Percentiles rank a stretch among this genome's conserved stretches.
These are phyloP conservation scores for Silurus aristotelis DNA, from an alignment of 2,797 vertebrate genomes.

Conservation along the genomic window DNA sequence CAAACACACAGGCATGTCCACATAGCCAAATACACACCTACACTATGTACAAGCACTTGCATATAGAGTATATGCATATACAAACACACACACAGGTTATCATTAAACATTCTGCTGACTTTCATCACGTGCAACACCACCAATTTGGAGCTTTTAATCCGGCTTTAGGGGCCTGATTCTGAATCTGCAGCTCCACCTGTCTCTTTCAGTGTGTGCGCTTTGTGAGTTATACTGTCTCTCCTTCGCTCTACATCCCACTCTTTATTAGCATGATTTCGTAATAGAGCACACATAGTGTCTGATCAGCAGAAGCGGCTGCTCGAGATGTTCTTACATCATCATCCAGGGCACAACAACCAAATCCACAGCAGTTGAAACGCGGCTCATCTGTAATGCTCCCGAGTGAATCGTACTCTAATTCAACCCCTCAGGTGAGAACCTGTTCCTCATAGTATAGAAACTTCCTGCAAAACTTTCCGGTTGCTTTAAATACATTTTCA, in stretches of 20 bases:
- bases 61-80: no score
- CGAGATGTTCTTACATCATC: conserved; percentile 42
- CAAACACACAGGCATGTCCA: no score
- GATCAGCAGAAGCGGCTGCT: conserved; percentile 49
- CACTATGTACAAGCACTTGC: no score
- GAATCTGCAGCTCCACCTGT: conserved; percentile 6
- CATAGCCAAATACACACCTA: no score
- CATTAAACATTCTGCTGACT: not conserved
- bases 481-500: no score
- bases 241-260: conserved; percentile 15
- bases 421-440: not conserved
- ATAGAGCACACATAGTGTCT: conserved; percentile 34
- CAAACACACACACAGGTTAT: not conserved
- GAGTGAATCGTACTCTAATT: not conserved
- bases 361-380: conserved; percentile 12
- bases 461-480: no score
- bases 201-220: no score
- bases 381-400: not conserved
- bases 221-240: not conserved
- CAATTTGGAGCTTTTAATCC: not conserved
- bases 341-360: conserved; percentile 29
- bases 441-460: not conserved
- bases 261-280: conserved; percentile 33
- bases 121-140: not conserved
- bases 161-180: not conserved